Conservation (phyloP, 2,113 vertebrate species). For the Neogobius melanostomus region DNA sequence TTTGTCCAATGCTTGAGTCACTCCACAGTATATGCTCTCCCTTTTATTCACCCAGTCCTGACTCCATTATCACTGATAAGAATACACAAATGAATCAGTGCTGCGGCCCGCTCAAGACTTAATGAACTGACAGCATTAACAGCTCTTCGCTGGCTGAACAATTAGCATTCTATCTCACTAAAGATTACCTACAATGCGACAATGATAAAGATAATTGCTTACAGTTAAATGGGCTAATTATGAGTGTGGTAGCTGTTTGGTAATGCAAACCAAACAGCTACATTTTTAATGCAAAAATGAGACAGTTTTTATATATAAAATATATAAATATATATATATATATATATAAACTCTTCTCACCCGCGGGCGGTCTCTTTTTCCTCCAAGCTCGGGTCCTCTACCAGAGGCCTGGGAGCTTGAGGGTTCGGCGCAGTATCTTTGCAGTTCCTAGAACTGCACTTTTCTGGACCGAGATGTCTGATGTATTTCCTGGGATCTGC, state of each 20-base stretch:
- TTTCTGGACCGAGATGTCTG: too few species aligned
- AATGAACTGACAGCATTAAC: conserved; percentile 33
- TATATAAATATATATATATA: too few species aligned
- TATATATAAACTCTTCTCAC: too few species aligned
- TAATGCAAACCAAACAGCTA: not conserved
- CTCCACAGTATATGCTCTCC: not conserved
- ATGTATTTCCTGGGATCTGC: too few species aligned
- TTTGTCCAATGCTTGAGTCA: not conserved
- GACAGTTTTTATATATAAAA: too few species aligned
- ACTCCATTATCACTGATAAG: not conserved
- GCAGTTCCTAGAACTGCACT: too few species aligned
- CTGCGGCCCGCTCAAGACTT: conserved; percentile 18
- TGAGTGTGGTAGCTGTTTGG: not conserved
- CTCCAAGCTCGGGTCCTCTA: too few species aligned
- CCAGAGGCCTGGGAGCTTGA: too few species aligned
- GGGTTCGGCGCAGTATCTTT: too few species aligned
- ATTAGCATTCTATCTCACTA: conserved; percentile 40
- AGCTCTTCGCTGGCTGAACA: conserved; percentile 22
- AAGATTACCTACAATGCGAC: conserved; percentile 26
- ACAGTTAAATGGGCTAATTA: conserved; percentile 49
- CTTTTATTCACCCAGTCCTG: conserved; percentile 5
- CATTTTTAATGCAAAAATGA: too few species aligned
- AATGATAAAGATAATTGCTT: conserved; percentile 50
- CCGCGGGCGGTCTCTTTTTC: too few species aligned
- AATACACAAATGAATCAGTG: conserved; percentile 38